Evolutionary conservation across 1,140 invertebrate species (phyloP), one percentile per base, ranked within the genome.

Genomic region (Penaeus japonicus): DNA sequence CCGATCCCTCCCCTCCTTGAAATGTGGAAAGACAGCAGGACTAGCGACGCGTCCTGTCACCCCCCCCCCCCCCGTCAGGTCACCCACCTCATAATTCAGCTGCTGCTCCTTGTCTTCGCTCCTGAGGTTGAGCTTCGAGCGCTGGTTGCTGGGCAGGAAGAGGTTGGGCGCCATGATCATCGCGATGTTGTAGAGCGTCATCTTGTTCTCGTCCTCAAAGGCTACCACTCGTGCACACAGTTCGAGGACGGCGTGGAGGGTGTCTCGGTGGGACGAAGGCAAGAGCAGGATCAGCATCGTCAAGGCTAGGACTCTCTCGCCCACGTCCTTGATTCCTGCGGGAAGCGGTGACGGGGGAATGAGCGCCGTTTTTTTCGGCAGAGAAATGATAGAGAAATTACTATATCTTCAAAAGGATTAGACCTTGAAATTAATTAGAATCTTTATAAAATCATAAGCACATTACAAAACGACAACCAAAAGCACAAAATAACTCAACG

Each of bases 81-180:
- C 7, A 78, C 84, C 7, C 77, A 85, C 89, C 86, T 89, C 89
- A 27, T 83, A 73, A 24, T 90, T 85, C 17, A 89, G 75, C 57
- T 90, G 89, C 59, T 88, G 89, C 39, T 89, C 84, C 82, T 89
- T 90, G 62, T 89, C 89, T 27, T 90, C 89, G 17, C 62, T 80
- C 32, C 83, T 30, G 39, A 85, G 90, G 70, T 90, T 53, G 17
- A 85, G 79, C 39, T 84, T 87, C 20, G 87, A 84, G 30, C 89
- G 86, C 22, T 89, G 91, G 27, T 91, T 84, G 17, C 91, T 92
- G 3, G 96, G 96, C 75, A 97, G 96, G 92, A 98, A 98, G 54
- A 98, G 94, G 77, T 97, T 97, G 54, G 97, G 97, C 18, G 97
- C 97, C 84, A 97, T 96, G 89, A 98, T 98, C 95, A 98, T 97